Conservation (phyloP, 2,888 invertebrate species). For the Anticlea derivata region DNA sequence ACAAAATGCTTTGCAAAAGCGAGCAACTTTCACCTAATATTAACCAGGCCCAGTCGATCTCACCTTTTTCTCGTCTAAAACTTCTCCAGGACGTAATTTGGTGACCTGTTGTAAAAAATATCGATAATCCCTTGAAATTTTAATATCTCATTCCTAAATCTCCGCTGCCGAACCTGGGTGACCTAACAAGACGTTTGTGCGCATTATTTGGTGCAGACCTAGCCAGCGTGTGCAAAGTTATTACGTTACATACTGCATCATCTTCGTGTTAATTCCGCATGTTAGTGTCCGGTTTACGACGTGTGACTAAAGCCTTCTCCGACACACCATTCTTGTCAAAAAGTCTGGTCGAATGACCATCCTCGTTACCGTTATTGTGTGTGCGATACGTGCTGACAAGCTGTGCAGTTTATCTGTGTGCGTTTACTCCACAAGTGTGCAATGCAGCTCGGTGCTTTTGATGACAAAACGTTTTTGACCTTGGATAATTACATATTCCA, state of each 20-base stretch:
- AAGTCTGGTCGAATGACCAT: constrained; percentile 48
- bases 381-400: constrained; percentile 80
- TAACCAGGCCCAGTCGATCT: constrained; percentile 82
- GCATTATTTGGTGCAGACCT: constrained; percentile 71
- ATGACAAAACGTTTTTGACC: constrained; percentile 64
- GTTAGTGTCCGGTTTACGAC: constrained; percentile 70
- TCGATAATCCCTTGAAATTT: constrained; percentile 65
- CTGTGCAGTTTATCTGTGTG: constrained; percentile 80
- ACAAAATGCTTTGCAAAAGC: constrained; percentile 82
- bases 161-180: constrained; percentile 77
- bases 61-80: constrained; percentile 97
- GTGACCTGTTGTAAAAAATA: constrained; percentile 87
- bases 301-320: constrained; percentile 59
- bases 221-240: constrained; percentile 76
- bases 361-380: constrained; percentile 64
- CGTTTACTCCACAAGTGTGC: constrained; percentile 76
- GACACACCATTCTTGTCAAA: constrained; percentile 58
- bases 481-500: constrained; percentile 67
- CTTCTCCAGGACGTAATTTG: constrained; percentile 97
- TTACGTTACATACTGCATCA: constrained; percentile 68
- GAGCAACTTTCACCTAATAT: constrained; percentile 80
- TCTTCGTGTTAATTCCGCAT: constrained; percentile 66
- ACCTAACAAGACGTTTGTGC: constrained; percentile 51
- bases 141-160: constrained; percentile 65
- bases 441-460: constrained; percentile 73